A percentile compares a stretch with the other conserved stretches of the same genome.
Conservation (phyloP, 23 tunicate genomes). For the Aplidium turbinatum region DNA sequence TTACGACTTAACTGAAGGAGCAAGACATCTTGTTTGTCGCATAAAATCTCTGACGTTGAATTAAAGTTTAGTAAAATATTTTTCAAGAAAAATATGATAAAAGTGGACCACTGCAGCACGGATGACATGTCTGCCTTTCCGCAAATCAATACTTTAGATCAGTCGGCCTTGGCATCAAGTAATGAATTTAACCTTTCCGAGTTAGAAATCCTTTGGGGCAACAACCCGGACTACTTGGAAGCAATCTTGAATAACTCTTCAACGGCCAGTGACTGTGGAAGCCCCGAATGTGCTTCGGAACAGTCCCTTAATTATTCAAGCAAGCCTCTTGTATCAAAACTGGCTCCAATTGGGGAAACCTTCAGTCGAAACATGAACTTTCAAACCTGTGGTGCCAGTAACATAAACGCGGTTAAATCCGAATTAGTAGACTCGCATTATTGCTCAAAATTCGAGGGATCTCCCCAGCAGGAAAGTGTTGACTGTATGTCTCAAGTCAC, state of each 20-base stretch:
- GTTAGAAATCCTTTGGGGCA: conserved; percentile 54
- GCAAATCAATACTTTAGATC: background rate
- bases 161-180: background rate
- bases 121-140: conserved; percentile 50
- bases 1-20: too few relatives aligned
- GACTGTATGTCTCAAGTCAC: too few relatives aligned
- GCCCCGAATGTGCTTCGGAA: conserved; percentile 4
- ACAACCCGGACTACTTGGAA: conserved; percentile 64
- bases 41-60: too few relatives aligned
- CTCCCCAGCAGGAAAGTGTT: too few relatives aligned
- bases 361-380: conserved; percentile 45
- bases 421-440: too few relatives aligned
- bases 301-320: background rate
- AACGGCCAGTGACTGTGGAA: conserved; percentile 45
- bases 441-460: too few relatives aligned
- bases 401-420: too few relatives aligned
- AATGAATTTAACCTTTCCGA: conserved; percentile 45
- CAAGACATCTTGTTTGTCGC: too few relatives aligned
- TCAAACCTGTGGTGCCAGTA: too few relatives aligned
- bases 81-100: conserved; percentile 28
- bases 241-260: conserved; percentile 45
- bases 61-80: too few relatives aligned
- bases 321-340: conserved; percentile 23
- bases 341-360: conserved; percentile 64
- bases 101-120: conserved; percentile 27